Evolutionary conservation across 2,797 vertebrate species (phyloP).

Genomic region (Paedocypris micromegethes): DNA sequence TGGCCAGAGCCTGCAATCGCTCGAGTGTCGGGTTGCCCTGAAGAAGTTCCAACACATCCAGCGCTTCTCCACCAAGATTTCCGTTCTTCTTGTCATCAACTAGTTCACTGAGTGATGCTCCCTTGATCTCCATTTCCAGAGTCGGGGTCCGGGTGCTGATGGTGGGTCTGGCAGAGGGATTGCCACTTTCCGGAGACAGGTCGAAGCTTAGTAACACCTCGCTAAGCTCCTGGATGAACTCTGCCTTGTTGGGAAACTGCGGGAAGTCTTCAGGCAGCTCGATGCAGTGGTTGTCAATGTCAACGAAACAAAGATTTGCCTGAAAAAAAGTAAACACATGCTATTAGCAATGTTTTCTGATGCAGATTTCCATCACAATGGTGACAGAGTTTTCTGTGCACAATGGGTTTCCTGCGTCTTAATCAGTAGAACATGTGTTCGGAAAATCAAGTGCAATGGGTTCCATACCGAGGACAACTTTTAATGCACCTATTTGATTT

Average conservation of each 20-base stretch:
- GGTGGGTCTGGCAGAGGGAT: constrained; percentile 56
- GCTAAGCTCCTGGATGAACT: constrained; percentile 89
- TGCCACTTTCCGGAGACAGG: constrained; percentile 74
- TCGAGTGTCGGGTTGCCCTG: constrained; percentile 86
- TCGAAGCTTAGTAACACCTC: constrained; percentile 85
- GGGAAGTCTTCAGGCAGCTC: constrained; percentile 92
- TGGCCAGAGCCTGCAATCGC: constrained; percentile 80
- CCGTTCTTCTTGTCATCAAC: constrained; percentile 91
- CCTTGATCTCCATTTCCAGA: constrained; percentile 66
- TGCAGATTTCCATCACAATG: no score
- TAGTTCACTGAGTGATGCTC: constrained; percentile 81
- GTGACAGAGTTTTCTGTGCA: no score
- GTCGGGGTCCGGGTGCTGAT: constrained; percentile 60
- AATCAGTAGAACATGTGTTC: no score
- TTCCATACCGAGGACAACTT: no score
- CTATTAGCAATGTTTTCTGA: no score
- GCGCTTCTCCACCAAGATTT: constrained; percentile 77
- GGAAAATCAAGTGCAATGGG: no score
- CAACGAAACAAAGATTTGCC: constrained; percentile 96
- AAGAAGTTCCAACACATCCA: constrained; percentile 84
- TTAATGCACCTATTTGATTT: no score
- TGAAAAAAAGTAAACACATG: constrained; percentile 47
- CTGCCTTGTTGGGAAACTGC: constrained; percentile 85
- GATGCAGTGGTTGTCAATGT: constrained; percentile 90
- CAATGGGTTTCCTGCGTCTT: no score